A percentile compares a stretch with the other conserved stretches of the same genome.
Evolutionary conservation across 2,888 invertebrate species (phyloP).

Genomic region (Acleris holmiana): DNA sequence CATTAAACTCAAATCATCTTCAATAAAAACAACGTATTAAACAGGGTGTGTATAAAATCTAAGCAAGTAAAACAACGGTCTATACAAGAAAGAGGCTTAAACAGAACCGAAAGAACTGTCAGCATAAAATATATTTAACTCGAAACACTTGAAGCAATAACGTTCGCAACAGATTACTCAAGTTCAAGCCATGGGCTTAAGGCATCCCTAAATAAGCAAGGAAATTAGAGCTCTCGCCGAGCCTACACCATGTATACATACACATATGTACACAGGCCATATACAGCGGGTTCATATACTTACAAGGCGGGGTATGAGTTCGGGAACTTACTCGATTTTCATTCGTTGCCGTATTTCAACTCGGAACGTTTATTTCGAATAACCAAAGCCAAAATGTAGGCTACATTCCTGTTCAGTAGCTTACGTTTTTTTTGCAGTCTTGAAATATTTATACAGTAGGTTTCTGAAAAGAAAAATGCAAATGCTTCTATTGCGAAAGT

Average conservation of each 20-base stretch:
- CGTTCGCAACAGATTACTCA: slow-evolving; percentile 31
- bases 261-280: background rate
- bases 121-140: slow-evolving; percentile 23
- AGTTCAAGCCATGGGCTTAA: slow-evolving; percentile 30
- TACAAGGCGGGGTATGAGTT: slow-evolving; percentile 14
- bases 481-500: no score
- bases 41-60: no score
- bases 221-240: slow-evolving; percentile 23
- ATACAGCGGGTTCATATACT: background rate
- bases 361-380: slow-evolving; percentile 2
- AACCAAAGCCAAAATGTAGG: background rate
- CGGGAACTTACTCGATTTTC: slow-evolving; percentile 25
- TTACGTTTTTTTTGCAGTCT: no score
- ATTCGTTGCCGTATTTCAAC: slow-evolving; percentile 16
- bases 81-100: background rate
- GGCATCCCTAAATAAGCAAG: slow-evolving; percentile 29
- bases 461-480: no score
- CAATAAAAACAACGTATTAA: no score
- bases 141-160: slow-evolving; percentile 23
- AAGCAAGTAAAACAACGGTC: background rate
- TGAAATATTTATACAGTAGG: no score
- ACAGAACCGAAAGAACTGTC: background rate
- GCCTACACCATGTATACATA: slow-evolving; percentile 3
- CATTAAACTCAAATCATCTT: no score
- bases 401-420: background rate